phyloP scores from a whole-genome alignment of 2,113 vertebrate genomes.

The Tylochromis polylepis region DNA sequence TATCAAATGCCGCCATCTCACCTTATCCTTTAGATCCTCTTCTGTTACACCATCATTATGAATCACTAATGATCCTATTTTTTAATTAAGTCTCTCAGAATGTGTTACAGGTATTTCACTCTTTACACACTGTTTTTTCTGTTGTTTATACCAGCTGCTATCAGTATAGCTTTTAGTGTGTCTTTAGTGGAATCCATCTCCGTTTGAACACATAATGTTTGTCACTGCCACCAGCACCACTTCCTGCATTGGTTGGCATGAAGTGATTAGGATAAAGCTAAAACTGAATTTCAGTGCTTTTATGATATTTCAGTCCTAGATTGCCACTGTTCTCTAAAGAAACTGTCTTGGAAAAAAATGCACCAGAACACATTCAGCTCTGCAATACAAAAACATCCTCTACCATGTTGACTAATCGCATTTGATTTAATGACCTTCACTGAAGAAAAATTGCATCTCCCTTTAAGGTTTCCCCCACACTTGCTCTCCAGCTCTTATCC shows the following conservation, averaged over 20 bases:
- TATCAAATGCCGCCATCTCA: background rate
- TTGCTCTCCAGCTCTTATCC: conserved; percentile 1
- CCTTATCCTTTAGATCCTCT: background rate
- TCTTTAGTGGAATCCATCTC: background rate
- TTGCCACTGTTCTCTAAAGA: background rate
- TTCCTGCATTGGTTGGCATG: background rate
- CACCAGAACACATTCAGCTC: conserved; percentile 1
- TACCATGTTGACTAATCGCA: conserved; percentile 36
- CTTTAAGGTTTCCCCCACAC: conserved; percentile 28
- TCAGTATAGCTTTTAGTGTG: background rate
- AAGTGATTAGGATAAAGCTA: conserved; percentile 5
- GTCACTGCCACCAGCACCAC: background rate
- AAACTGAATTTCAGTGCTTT: conserved; percentile 1
- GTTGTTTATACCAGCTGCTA: background rate
- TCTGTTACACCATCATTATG: background rate
- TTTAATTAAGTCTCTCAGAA: background rate
- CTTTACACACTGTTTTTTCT: background rate
- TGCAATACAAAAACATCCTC: conserved; percentile 17
- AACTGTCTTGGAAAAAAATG: background rate
- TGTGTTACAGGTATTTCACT: background rate
- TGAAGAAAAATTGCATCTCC: conserved; percentile 5
- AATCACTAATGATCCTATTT: background rate
- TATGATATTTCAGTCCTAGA: background rate
- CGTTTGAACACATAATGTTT: background rate
- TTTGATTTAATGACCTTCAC: conserved; percentile 48